Evolutionary conservation across 2,113 vertebrate species (phyloP).

Genomic region (Grammomys surdaster): DNA sequence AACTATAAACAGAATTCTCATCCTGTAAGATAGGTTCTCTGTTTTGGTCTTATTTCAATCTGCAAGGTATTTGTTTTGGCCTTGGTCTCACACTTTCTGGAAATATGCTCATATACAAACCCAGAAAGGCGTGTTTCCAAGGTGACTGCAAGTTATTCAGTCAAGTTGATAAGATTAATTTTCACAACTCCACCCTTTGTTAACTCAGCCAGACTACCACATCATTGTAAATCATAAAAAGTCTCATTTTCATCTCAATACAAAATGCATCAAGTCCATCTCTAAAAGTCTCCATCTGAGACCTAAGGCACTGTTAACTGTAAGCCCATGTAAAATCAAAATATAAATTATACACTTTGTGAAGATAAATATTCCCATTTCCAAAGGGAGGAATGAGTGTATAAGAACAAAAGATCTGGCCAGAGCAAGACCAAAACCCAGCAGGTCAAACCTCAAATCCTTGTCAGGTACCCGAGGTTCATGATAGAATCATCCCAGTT

Average conservation of each 20-base stretch:
- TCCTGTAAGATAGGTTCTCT: background rate
- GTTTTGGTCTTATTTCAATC: background rate
- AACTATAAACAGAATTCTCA: background rate
- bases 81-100: background rate
- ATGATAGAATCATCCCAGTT: background rate
- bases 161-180: background rate
- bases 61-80: background rate
- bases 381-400: background rate
- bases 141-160: background rate
- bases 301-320: background rate
- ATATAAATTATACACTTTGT: background rate
- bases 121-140: background rate
- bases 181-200: background rate
- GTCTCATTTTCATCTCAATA: background rate
- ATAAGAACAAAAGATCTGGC: background rate
- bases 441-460: background rate
- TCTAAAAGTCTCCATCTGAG: no score
- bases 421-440: background rate
- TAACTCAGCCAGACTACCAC: background rate
- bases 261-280: background rate
- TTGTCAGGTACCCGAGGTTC: background rate
- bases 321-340: background rate
- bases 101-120: background rate
- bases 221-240: background rate
- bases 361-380: background rate